Conservation (phyloP, 2,888 invertebrate genomes). For the Bombyx huttoni region DNA sequence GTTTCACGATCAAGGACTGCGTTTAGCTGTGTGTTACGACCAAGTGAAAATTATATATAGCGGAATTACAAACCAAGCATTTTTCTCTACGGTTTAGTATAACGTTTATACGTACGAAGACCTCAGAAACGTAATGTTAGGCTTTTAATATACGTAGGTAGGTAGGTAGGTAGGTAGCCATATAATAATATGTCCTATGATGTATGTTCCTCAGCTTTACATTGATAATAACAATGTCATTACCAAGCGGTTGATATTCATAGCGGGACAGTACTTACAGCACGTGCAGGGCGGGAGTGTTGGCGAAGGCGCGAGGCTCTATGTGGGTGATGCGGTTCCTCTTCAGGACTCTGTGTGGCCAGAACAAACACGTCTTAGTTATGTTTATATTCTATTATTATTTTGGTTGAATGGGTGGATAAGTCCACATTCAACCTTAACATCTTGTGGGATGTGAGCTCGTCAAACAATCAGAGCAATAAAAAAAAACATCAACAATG, state of each 20-base stretch:
- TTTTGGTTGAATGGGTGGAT: no score
- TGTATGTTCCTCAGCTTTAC: no score
- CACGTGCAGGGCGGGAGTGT: slow-evolving; percentile 83
- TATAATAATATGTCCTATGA: no score
- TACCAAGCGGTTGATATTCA: not conserved
- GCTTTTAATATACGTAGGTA: no score
- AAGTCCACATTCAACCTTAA: not conserved
- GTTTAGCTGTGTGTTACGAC: not conserved
- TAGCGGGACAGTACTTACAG: slow-evolving; percentile 80
- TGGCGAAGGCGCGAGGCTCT: slow-evolving; percentile 83
- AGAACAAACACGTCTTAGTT: not conserved
- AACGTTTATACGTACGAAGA: no score
- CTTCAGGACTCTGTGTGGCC: slow-evolving; percentile 80
- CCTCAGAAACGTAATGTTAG: no score
- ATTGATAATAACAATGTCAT: no score
- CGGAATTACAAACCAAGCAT: no score
- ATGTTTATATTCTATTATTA: not conserved
- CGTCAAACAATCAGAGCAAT: no score
- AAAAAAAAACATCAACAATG: not conserved
- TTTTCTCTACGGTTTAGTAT: no score
- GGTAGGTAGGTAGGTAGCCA: no score
- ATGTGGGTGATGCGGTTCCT: slow-evolving; percentile 88
- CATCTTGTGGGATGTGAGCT: not conserved
- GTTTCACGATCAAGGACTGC: not conserved
- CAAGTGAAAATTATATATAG: not conserved